A percentile compares a stretch with the other conserved stretches of the same genome.
phyloP scores from a whole-genome alignment of 2,797 vertebrate species.

The Bucorvus abyssinicus region DNA sequence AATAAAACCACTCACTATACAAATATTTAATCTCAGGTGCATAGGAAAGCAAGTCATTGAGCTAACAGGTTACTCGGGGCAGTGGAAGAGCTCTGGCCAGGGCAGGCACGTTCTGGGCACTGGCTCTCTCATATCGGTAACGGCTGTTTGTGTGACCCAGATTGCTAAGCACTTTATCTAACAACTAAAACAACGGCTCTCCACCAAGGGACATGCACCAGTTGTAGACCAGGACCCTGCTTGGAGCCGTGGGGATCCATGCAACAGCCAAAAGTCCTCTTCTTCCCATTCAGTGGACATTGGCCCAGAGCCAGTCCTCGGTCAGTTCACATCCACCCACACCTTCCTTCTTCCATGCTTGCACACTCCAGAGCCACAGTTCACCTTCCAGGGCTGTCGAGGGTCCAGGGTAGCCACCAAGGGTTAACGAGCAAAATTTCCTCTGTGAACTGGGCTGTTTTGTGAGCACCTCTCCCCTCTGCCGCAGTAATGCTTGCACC shows the following conservation, averaged over 20 bases:
- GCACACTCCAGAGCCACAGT: background rate
- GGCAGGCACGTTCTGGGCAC: background rate
- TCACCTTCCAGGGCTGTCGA: background rate
- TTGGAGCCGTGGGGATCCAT: background rate
- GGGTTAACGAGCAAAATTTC: background rate
- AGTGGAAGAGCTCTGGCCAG: background rate
- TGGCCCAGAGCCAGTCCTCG: background rate
- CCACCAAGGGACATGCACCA: background rate
- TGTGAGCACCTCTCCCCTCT: background rate
- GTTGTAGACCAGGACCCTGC: no score
- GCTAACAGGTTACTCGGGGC: background rate
- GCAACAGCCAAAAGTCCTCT: background rate
- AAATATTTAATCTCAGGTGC: background rate
- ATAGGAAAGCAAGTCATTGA: background rate
- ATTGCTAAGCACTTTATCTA: background rate
- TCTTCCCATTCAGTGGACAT: background rate
- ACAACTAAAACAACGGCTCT: background rate
- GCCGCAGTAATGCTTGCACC: background rate
- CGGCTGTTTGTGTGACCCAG: background rate
- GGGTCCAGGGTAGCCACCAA: background rate
- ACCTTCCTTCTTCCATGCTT: background rate
- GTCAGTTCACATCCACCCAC: background rate
- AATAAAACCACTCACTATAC: background rate
- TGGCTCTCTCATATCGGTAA: accelerated
- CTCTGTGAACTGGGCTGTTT: background rate